phyloP scores from a whole-genome alignment of 2,888 invertebrate genomes.

The Platycheirus albimanus region DNA sequence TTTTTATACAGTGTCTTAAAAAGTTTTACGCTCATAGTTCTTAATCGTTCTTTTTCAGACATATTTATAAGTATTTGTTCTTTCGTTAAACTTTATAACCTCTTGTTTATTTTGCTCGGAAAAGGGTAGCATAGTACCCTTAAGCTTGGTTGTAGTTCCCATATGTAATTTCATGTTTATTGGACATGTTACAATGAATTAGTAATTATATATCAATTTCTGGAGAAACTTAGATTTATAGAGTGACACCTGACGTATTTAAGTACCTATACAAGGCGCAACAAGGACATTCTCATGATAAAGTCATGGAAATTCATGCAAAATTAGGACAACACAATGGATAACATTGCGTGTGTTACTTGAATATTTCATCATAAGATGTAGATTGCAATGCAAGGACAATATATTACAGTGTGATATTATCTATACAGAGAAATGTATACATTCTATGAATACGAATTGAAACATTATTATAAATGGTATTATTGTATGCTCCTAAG shows the following conservation, averaged over 20 bases:
- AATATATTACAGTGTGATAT: conserved; percentile 18
- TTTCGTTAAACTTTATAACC: conserved; percentile 27
- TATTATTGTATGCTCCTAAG: conserved; percentile 6
- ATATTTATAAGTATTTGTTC: too few species aligned
- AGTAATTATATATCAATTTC: conserved; percentile 55
- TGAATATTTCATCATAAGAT: conserved; percentile 60
- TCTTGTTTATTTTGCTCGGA: too few species aligned
- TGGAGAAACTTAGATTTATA: conserved; percentile 10
- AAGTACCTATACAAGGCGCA: conserved; percentile 43
- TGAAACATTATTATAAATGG: conserved; percentile 21
- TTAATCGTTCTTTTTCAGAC: neutral
- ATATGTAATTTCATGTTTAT: conserved; percentile 26
- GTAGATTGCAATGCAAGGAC: conserved; percentile 38
- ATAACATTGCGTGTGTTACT: conserved; percentile 56
- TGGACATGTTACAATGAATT: conserved; percentile 61
- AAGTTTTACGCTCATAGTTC: conserved; percentile 55
- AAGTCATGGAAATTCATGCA: conserved; percentile 6
- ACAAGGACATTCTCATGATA: conserved; percentile 57
- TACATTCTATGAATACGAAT: conserved; percentile 32
- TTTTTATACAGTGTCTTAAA: conserved; percentile 57
- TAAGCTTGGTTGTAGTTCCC: conserved; percentile 26
- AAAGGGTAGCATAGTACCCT: too few species aligned
- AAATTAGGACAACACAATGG: conserved; percentile 16
- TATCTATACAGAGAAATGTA: neutral
- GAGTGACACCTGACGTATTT: conserved; percentile 43